Evolutionary conservation across 2,797 vertebrate species (phyloP).

Genomic region (Balearica regulorum): DNA sequence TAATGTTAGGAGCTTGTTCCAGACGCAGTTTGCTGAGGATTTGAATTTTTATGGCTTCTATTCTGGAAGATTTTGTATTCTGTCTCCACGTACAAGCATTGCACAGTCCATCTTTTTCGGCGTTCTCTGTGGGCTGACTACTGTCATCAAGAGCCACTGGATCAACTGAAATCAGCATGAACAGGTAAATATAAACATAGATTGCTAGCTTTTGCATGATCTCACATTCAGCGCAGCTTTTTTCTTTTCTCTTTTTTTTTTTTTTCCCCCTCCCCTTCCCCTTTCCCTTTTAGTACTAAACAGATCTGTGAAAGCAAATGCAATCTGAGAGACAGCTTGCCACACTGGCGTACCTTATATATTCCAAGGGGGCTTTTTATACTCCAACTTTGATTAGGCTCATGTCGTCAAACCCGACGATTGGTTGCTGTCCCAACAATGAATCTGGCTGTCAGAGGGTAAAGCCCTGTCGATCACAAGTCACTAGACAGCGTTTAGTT

Average conservation of each 20-base stretch:
- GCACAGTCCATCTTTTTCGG: constrained; percentile 85
- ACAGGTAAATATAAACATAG: constrained; percentile 80
- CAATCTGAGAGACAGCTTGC: constrained; percentile 76
- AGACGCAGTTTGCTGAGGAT: constrained; percentile 98
- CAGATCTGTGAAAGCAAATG: constrained; percentile 69
- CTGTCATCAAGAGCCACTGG: constrained; percentile 83
- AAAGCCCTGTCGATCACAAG: constrained; percentile 84
- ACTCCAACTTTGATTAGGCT: constrained; percentile 90
- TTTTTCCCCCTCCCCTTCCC: constrained; percentile 41
- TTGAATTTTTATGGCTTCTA: constrained; percentile 96
- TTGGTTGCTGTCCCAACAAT: constrained; percentile 95
- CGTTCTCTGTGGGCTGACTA: constrained; percentile 78
- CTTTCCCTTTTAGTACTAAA: constrained; percentile 60
- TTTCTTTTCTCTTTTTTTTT: constrained; percentile 25
- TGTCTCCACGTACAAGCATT: constrained; percentile 91
- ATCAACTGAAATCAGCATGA: constrained; percentile 83
- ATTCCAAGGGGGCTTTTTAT: constrained; percentile 95
- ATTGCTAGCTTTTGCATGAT: constrained; percentile 83
- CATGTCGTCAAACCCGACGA: constrained; percentile 91
- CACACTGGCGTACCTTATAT: constrained; percentile 88
- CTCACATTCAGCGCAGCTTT: constrained; percentile 67
- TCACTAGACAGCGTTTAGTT: constrained; percentile 81
- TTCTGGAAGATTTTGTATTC: constrained; percentile 90
- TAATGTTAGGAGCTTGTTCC: constrained; percentile 96
- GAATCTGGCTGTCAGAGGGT: constrained; percentile 90